Percentiles rank a stretch among this genome's conserved stretches.
These are phyloP conservation scores for Lasius fuliginosus DNA, from an alignment of 2,888 invertebrate species.

Conservation along the genomic window DNA sequence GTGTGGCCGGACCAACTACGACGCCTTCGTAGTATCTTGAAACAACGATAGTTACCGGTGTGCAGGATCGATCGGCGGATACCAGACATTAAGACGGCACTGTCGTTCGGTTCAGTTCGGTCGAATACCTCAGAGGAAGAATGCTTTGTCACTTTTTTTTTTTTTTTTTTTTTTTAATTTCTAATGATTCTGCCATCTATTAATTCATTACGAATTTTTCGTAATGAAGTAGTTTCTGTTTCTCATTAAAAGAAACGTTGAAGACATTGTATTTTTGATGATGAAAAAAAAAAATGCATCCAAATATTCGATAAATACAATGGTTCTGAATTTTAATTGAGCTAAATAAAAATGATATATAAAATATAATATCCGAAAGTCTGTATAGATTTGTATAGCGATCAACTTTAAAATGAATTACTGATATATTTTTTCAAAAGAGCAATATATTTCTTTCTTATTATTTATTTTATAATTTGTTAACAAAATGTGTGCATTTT, in stretches of 20 bases:
- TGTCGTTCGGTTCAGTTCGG: neutral
- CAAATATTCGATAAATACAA: neutral
- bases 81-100: conserved; percentile 33
- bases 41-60: conserved; percentile 41
- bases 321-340: neutral
- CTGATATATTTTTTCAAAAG: neutral
- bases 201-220: neutral
- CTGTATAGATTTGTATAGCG: neutral
- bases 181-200: neutral
- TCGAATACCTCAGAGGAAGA: neutral
- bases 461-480: neutral
- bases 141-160: neutral
- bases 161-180: no score
- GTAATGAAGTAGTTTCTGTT: no score
- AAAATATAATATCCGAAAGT: neutral
- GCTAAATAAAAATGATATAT: neutral
- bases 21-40: conserved; percentile 54
- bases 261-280: neutral
- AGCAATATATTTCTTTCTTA: neutral
- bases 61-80: conserved; percentile 46
- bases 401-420: neutral
- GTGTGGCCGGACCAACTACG: conserved; percentile 55
- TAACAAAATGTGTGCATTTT: neutral
- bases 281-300: no score
- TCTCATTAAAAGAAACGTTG: neutral